A percentile compares a stretch with the other conserved stretches of the same genome.
Evolutionary conservation across 2,113 vertebrate species (phyloP).

Genomic region (Podocnemis expansa): DNA sequence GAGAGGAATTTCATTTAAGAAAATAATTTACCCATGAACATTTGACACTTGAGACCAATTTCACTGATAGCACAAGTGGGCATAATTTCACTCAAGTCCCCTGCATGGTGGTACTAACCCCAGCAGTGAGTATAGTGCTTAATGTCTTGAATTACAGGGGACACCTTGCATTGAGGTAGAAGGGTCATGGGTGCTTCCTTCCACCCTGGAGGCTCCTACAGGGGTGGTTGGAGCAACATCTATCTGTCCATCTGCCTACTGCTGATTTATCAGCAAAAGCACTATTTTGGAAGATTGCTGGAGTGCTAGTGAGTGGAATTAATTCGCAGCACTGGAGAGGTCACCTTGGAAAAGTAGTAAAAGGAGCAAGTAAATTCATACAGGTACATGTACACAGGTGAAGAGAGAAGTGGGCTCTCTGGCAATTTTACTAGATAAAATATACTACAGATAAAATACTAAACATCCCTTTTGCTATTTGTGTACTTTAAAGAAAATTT

Average conservation of each 20-base stretch:
- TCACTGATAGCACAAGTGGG: not conserved
- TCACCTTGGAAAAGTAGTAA: not conserved
- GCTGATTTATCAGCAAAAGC: too few relatives aligned
- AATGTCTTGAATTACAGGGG: not conserved
- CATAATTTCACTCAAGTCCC: not conserved
- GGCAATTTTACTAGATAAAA: not conserved
- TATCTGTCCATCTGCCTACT: not conserved
- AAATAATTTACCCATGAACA: not conserved
- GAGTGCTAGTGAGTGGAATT: not conserved
- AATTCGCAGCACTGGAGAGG: not conserved
- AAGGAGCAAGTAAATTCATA: not conserved
- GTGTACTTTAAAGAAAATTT: not conserved
- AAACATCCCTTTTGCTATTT: not conserved
- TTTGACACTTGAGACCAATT: not conserved
- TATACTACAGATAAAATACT: not conserved
- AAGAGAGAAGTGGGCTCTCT: not conserved
- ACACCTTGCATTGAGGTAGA: rapidly evolving
- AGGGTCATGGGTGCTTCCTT: not conserved
- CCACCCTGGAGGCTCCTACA: not conserved
- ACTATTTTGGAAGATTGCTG: not conserved
- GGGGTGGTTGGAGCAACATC: too few relatives aligned
- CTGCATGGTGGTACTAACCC: not conserved
- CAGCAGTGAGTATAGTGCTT: not conserved
- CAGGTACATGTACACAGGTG: not conserved
- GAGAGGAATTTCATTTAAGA: rapidly evolving